Evolutionary conservation across 2,113 vertebrate species (phyloP), one percentile per base, ranked within the genome.

Genomic region (Hiodon tergisus): DNA sequence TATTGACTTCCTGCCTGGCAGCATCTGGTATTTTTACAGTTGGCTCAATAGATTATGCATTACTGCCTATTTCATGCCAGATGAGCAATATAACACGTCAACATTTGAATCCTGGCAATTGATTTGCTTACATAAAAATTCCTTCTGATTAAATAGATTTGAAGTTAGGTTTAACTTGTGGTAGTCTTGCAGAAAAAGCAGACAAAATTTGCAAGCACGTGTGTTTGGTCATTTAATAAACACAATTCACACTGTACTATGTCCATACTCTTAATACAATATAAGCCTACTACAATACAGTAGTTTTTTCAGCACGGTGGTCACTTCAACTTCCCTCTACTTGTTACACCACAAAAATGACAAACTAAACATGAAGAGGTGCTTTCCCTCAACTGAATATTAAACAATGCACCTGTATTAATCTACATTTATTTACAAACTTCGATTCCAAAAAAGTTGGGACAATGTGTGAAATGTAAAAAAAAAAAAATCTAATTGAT

Each of bases 31-130:
- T 78, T 81, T 83, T 87, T 81, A 86, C 82, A 78, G 83, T 77
- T 16, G 51, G 80, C 77, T 82, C 85, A 80, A 82, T 76, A 84
- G 87, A 88, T 89, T 85, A 89, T 78, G 75, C 80, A 83, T 83
- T 76, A 76, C 80, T 53, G 63, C 68, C 69, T 63, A 71, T 83
- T 87, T 83, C 80, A 80, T 71, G 75, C 79, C 58, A 61, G 78
- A 83, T 81, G 63, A 75, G 72, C 61, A 17, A 79, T 74, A 78
- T 77, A 85, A 80, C 79, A 71, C 77, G 76, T 80, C 80, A 67
- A 83, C 81, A 67, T 83, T 79, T 80, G 77, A 77, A 78, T 76
- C 17, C 59, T 62, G 69, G 71, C 76, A 77, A 85, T 84, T 83
- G 79, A 83, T 84, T 76, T 13, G 9, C 65, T 79, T 71, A 46